Percentiles rank a stretch among this genome's conserved stretches.
phyloP scores from a whole-genome alignment of 2,888 invertebrate genomes.

The Luperina testacea region DNA sequence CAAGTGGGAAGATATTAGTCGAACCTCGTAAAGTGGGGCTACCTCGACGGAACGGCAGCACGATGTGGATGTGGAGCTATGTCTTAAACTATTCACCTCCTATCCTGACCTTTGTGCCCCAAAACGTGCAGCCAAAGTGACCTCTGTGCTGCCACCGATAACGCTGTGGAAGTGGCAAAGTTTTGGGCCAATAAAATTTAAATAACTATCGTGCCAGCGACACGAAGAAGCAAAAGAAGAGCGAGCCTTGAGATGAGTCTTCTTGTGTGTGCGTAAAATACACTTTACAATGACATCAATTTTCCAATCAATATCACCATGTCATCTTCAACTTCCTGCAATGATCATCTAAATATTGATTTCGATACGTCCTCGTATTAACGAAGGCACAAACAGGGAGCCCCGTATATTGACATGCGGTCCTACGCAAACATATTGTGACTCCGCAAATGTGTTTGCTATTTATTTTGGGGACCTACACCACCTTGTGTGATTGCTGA shows the following conservation, averaged over 20 bases:
- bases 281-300: not conserved
- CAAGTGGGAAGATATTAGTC: no score
- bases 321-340: slow-evolving; percentile 21
- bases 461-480: slow-evolving; percentile 29
- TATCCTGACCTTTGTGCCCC: no score
- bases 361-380: slow-evolving; percentile 22
- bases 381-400: slow-evolving; percentile 16
- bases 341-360: slow-evolving; percentile 45
- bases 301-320: slow-evolving; percentile 24
- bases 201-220: no score
- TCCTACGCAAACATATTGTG: slow-evolving; percentile 53
- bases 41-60: no score
- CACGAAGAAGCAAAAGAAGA: not conserved
- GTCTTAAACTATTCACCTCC: no score
- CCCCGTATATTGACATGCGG: slow-evolving; percentile 23
- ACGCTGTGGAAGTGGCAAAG: no score
- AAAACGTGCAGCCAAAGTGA: no score
- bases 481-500: slow-evolving; percentile 20
- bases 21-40: no score
- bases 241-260: not conserved
- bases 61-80: no score
- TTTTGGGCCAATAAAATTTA: no score
- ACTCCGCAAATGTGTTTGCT: slow-evolving; percentile 44
- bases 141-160: no score
- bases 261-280: not conserved